These are phyloP conservation scores for Cydia fagiglandana DNA, from an alignment of 1,140 invertebrate genomes.

Conservation along the genomic window DNA sequence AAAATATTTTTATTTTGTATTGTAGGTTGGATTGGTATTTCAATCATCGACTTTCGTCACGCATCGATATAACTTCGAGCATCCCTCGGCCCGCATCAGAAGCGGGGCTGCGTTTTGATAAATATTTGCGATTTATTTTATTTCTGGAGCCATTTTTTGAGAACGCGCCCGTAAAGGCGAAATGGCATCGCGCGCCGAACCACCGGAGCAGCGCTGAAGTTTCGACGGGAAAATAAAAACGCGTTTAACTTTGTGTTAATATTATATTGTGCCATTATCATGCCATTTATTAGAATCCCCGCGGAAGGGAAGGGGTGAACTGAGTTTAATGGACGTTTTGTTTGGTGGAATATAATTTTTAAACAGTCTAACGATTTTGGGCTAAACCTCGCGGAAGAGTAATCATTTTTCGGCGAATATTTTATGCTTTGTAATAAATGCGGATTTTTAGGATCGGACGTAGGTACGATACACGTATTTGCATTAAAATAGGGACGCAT, in stretches of 20 bases:
- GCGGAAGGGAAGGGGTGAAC: slow-evolving; percentile 72
- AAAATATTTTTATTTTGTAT: background rate
- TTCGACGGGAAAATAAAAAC: slow-evolving; percentile 73
- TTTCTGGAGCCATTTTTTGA: slow-evolving; percentile 68
- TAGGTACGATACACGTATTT: background rate
- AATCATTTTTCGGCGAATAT: slow-evolving; percentile 56
- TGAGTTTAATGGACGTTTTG: slow-evolving; percentile 76
- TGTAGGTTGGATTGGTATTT: background rate
- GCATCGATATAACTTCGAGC: slow-evolving; percentile 28
- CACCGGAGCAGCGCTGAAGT: slow-evolving; percentile 62
- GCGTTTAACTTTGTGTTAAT: slow-evolving; percentile 78
- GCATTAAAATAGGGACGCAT: background rate
- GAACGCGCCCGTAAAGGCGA: slow-evolving; percentile 59
- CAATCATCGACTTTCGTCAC: background rate
- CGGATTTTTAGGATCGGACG: background rate
- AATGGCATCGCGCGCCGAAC: slow-evolving; percentile 57
- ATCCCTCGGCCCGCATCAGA: slow-evolving; percentile 39
- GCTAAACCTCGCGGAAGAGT: slow-evolving; percentile 56
- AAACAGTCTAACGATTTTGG: slow-evolving; percentile 64
- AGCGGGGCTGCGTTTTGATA: slow-evolving; percentile 62
- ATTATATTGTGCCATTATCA: slow-evolving; percentile 79
- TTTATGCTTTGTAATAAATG: slow-evolving; percentile 46
- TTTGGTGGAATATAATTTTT: slow-evolving; percentile 70
- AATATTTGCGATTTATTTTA: slow-evolving; percentile 76
- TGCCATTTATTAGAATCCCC: slow-evolving; percentile 76